Conservation (phyloP, 2,797 vertebrate genomes). For the Hafferia zeledoni region DNA sequence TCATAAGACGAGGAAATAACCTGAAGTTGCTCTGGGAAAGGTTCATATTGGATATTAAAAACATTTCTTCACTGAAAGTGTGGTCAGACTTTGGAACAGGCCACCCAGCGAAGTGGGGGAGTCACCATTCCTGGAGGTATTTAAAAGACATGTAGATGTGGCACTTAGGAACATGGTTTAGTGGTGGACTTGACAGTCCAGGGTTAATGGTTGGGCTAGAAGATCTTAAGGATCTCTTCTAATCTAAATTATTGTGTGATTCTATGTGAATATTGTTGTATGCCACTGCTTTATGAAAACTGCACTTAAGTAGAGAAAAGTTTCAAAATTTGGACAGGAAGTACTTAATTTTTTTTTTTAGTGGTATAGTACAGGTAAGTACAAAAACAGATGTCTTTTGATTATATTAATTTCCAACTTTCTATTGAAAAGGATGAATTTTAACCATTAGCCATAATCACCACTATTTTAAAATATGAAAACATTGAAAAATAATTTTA, state of each 20-base stretch:
- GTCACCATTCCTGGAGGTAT: neutral
- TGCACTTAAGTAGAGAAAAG: neutral
- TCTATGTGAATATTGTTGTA: neutral
- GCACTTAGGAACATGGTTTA: neutral
- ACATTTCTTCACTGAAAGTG: neutral
- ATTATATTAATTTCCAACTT: neutral
- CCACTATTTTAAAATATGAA: neutral
- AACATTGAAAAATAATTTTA: neutral
- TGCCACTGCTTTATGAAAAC: neutral
- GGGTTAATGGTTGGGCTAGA: accelerated
- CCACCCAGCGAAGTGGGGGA: too few species aligned
- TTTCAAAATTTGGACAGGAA: neutral
- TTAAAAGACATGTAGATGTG: neutral
- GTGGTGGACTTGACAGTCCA: neutral
- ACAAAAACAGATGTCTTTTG: neutral
- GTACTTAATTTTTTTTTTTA: neutral
- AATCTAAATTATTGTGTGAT: neutral
- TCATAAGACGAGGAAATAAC: neutral
- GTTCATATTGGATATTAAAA: neutral
- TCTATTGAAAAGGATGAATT: neutral
- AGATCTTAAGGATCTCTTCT: neutral
- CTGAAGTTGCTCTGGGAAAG: neutral
- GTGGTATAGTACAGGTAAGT: neutral
- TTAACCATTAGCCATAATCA: neutral
- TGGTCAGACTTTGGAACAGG: neutral